Conservation (phyloP, 2,888 invertebrate species). For the Macroteleia sp. region DNA sequence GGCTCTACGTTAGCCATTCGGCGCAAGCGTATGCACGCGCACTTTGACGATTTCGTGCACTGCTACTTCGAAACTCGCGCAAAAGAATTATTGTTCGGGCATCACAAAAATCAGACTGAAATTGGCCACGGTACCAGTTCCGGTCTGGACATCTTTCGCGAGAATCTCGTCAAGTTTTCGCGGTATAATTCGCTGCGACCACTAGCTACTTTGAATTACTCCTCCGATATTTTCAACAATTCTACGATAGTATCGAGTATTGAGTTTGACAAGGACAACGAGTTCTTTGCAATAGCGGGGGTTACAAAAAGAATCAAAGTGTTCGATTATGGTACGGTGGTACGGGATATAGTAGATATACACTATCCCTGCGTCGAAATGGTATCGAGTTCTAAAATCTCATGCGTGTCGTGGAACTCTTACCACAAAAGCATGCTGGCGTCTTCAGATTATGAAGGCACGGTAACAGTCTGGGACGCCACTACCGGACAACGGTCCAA, state of each 20-base stretch:
- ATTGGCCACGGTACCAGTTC: conserved; percentile 77
- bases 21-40: conserved; percentile 90
- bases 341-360: conserved; percentile 93
- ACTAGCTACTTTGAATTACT: conserved; percentile 94
- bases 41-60: conserved; percentile 95
- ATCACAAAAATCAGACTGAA: conserved; percentile 73
- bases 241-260: conserved; percentile 95
- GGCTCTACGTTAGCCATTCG: conserved; percentile 87
- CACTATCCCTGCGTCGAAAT: conserved; percentile 97
- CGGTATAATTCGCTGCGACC: conserved; percentile 91
- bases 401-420: conserved; percentile 97
- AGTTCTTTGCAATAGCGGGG: conserved; percentile 97
- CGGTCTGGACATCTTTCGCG: conserved; percentile 91
- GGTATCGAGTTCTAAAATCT: conserved; percentile 96
- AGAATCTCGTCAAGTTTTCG: conserved; percentile 94
- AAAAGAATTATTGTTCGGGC: conserved; percentile 88
- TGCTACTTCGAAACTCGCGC: conserved; percentile 92
- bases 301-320: conserved; percentile 97
- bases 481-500: conserved; percentile 90
- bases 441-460: conserved; percentile 97
- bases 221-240: conserved; percentile 94
- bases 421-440: conserved; percentile 95
- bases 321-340: conserved; percentile 94
- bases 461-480: conserved; percentile 97
- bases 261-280: conserved; percentile 97